Percentiles rank a stretch among this genome's conserved stretches.
These are phyloP conservation scores for Cololabis saira DNA, from an alignment of 2,113 vertebrate species.

Conservation along the genomic window DNA sequence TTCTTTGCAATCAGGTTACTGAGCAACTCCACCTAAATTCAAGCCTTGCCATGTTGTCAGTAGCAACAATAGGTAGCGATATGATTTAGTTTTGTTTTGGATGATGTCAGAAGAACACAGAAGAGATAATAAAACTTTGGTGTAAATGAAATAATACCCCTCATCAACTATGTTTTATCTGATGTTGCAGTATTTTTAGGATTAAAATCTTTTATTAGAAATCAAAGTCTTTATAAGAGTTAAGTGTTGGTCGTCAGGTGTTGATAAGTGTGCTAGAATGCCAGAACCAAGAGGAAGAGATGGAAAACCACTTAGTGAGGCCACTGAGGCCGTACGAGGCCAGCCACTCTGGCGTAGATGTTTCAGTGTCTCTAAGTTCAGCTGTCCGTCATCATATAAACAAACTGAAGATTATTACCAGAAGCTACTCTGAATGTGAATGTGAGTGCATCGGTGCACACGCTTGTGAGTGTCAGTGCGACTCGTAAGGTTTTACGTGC, in stretches of 20 bases:
- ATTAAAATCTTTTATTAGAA: neutral
- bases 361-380: neutral
- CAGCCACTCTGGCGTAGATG: constrained; percentile 15
- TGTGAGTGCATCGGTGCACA: neutral
- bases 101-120: too few species aligned
- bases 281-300: neutral
- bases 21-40: too few species aligned
- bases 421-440: neutral
- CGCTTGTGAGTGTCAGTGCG: too few species aligned
- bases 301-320: constrained; percentile 6
- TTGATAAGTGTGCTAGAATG: constrained; percentile 9
- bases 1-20: too few species aligned
- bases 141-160: neutral
- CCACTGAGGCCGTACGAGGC: constrained; percentile 43
- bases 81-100: too few species aligned
- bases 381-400: neutral
- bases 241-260: neutral
- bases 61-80: too few species aligned
- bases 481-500: too few species aligned
- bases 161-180: neutral
- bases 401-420: neutral
- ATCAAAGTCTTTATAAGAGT: too few species aligned
- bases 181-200: neutral
- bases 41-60: too few species aligned
- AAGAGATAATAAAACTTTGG: neutral